Evolutionary conservation across 2,888 invertebrate genomes (phyloP).

Genomic region (Pocota personata): DNA sequence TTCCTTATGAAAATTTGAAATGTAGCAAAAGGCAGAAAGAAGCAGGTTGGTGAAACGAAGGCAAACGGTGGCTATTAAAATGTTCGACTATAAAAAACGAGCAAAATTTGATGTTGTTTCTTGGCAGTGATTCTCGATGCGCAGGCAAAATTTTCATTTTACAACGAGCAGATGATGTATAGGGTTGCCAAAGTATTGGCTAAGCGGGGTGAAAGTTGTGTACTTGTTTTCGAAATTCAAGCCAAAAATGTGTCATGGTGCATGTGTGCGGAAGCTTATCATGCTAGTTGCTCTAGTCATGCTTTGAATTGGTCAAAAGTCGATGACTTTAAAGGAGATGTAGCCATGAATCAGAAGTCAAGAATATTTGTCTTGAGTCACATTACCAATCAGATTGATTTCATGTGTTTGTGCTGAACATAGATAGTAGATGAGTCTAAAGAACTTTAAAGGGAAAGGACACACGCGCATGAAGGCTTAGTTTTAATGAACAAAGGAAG

Average conservation of each 20-base stretch:
- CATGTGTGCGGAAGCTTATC: neutral
- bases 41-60: constrained; percentile 18
- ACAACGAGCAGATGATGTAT: neutral
- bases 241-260: constrained; percentile 1
- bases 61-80: constrained; percentile 44
- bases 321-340: too few relatives aligned
- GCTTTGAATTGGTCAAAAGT: neutral
- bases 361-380: too few relatives aligned
- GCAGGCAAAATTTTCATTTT: constrained; percentile 1
- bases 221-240: neutral
- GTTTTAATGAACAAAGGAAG: too few relatives aligned
- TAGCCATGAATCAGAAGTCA: too few relatives aligned
- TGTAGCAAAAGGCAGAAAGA: neutral
- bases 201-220: neutral
- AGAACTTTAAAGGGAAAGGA: too few relatives aligned
- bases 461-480: too few relatives aligned
- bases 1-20: constrained; percentile 26
- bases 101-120: constrained; percentile 13
- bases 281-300: neutral
- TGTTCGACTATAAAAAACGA: constrained; percentile 23
- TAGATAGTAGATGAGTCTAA: too few relatives aligned
- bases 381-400: too few relatives aligned
- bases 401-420: too few relatives aligned
- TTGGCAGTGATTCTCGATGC: neutral
- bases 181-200: constrained; percentile 4